Base-by-base conservation (phyloP, 2,113 vertebrate genomes). In the Montifringilla adamsi region DNA sequence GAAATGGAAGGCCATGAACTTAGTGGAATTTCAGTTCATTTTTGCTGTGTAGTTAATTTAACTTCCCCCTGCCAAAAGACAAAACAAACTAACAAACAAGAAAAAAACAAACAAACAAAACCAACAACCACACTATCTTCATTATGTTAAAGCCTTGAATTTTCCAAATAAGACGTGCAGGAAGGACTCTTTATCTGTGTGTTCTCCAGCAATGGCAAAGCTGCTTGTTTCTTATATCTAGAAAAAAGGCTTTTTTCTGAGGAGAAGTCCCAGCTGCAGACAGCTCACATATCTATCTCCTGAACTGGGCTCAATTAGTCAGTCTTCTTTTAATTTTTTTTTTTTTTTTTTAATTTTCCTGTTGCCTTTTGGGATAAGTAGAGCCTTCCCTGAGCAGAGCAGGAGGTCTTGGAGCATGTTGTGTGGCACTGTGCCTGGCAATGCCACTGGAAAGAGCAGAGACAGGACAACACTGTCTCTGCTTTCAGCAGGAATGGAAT, bases 231-330 rank as follows among this genome's bases (percentile, higher is more conserved):
- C 90, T 92, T 77, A 53, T 79, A 77, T 89, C 75, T 82, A 83
- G 37, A 55, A 87, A 93, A 88, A 83, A 56, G 23, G 28, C 17
- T 67, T 79, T 78, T 86, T 87, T n/a, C 76, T 82, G 43, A 22
- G 82, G 83, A 95, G 68, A 82, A 88, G 62, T 87, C 84, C 77
- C 89, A 94, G 50, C 94, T 93, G 52, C 87, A 96, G 97, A 95
- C 97, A 93, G 89, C 41, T 97, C 91, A 95, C 15, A 1, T 31
- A 52, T 91, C 35, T 96, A 19, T 84, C 76, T 94, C 93, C 93
- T 53, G 94, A 89, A 73, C 90, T 82, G 78, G 52, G 46, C 69
- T 96, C 70, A 85, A 56, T 95, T 81, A 84, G 56, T 64, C 46
- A 58, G 27, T 84, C 24, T 20, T 60, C 9, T 53, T 50, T 31